These are phyloP conservation scores for Ariolimax columbianus DNA, from an alignment of 2,888 invertebrate genomes.

Conservation along the genomic window DNA sequence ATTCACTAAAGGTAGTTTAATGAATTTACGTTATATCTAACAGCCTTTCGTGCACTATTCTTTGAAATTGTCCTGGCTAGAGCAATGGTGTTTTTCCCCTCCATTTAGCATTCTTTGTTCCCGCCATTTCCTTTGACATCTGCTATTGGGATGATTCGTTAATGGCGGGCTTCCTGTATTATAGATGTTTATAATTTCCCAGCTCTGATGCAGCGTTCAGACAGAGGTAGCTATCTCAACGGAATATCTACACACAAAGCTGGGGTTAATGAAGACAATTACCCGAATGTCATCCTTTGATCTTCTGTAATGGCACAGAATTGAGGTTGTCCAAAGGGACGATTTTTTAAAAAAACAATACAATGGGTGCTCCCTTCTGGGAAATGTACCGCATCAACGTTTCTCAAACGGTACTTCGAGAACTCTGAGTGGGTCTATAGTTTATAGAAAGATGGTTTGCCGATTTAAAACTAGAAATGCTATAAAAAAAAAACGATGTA, in stretches of 20 bases:
- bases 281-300: conserved; percentile 7
- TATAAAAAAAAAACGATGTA: no score
- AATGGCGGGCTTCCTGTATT: conserved; percentile 3
- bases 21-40: background rate
- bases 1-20: background rate
- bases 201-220: background rate
- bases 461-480: no score
- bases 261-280: conserved; percentile 36
- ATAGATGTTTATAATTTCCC: conserved; percentile 7
- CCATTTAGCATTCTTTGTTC: background rate
- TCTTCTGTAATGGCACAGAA: conserved; percentile 32
- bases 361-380: background rate
- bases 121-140: background rate
- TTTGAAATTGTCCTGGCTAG: background rate
- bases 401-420: background rate
- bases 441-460: background rate
- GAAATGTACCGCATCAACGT: background rate
- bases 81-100: background rate
- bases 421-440: background rate
- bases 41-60: background rate
- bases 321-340: background rate
- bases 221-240: conserved; percentile 3
- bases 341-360: background rate
- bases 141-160: background rate
- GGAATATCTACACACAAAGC: conserved; percentile 17